Evolutionary conservation across 2,888 invertebrate species (phyloP).

Genomic region (Augiades crinisus): DNA sequence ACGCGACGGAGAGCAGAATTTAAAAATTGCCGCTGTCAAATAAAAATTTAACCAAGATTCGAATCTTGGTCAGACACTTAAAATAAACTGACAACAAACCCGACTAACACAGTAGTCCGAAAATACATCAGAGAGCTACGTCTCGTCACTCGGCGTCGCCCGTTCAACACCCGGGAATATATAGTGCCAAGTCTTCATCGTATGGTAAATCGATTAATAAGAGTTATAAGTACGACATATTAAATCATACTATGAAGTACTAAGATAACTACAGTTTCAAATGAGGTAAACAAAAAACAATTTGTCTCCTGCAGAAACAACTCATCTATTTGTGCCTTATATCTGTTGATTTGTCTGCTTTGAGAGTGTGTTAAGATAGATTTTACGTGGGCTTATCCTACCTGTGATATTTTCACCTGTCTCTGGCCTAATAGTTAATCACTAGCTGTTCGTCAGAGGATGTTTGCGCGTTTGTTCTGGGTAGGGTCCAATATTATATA

Average conservation of each 20-base stretch:
- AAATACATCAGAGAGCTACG: slow-evolving; percentile 49
- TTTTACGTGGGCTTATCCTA: too few species aligned
- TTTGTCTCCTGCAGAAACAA: too few species aligned
- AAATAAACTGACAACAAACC: slow-evolving; percentile 22
- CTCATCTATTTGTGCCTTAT: too few species aligned
- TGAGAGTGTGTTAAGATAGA: too few species aligned
- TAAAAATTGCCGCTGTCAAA: not conserved
- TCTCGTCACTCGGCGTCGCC: slow-evolving; percentile 20
- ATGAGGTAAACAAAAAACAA: too few species aligned
- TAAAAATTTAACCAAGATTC: slow-evolving; percentile 11
- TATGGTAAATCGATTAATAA: not conserved
- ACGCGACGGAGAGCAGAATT: not conserved
- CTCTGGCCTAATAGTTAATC: too few species aligned
- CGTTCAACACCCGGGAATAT: slow-evolving; percentile 7
- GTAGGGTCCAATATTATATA: too few species aligned
- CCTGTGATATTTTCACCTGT: too few species aligned
- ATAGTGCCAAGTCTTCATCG: slow-evolving; percentile 9
- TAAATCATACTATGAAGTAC: not conserved
- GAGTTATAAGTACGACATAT: not conserved
- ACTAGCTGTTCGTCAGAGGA: too few species aligned
- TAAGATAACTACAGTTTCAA: not conserved
- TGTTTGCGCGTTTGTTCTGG: too few species aligned
- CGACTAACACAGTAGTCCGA: slow-evolving; percentile 40
- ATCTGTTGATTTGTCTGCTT: too few species aligned
- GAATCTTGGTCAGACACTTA: slow-evolving; percentile 16